A percentile compares a stretch with the other conserved stretches of the same genome.
These are phyloP conservation scores for Lasioglossum figueresi DNA, from an alignment of 2,888 invertebrate genomes.

Conservation along the genomic window DNA sequence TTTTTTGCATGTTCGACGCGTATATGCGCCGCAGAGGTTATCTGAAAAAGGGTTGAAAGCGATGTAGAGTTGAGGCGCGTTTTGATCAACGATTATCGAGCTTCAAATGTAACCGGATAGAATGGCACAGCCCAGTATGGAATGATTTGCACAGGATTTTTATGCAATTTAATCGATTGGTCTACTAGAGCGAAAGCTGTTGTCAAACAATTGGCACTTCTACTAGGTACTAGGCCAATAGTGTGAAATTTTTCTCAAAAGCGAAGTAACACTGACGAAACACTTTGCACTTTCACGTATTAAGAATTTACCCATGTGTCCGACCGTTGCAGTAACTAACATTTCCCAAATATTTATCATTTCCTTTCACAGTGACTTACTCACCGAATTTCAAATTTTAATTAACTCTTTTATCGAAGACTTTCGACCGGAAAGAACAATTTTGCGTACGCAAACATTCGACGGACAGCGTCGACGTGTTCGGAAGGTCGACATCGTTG, in stretches of 20 bases:
- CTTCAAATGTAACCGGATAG: not conserved
- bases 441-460: not conserved
- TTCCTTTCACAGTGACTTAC: not conserved
- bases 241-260: not conserved
- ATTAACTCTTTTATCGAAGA: not conserved
- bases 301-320: not conserved
- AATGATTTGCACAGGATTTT: not conserved
- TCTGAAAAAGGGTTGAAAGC: slow-evolving; percentile 74
- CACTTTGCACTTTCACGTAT: not conserved
- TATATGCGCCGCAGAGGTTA: slow-evolving; percentile 69
- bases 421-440: no score
- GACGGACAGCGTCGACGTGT: not conserved
- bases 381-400: not conserved
- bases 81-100: slow-evolving; percentile 62
- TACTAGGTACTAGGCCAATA: not conserved
- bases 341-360: not conserved
- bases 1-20: slow-evolving; percentile 68
- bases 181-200: slow-evolving; percentile 3
- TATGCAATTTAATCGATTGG: not conserved
- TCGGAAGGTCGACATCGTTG: slow-evolving; percentile 45
- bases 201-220: not conserved
- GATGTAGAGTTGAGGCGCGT: slow-evolving; percentile 64
- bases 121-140: not conserved
- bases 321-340: not conserved
- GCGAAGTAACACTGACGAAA: not conserved